Percentiles rank a stretch among this genome's conserved stretches.
phyloP scores from a whole-genome alignment of 2,888 invertebrate genomes.

The Scaptomyza flava region DNA sequence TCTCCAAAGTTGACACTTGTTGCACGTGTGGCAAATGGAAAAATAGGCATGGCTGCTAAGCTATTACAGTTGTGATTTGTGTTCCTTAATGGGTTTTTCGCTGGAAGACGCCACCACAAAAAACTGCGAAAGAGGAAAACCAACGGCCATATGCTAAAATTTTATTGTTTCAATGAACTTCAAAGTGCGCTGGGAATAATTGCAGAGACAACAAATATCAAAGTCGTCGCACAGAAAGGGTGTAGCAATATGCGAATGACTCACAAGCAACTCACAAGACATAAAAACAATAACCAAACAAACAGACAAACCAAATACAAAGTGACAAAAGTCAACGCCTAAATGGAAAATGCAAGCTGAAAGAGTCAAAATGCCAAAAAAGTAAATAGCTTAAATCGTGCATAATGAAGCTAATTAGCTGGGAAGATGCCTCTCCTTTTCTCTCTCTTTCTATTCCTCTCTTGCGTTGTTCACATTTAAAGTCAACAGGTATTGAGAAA shows the following conservation, averaged over 20 bases:
- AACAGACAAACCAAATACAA: conserved; percentile 31
- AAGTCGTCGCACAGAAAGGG: conserved; percentile 42
- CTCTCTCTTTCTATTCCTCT: not conserved
- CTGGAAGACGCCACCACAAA: conserved; percentile 53
- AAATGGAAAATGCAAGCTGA: conserved; percentile 47
- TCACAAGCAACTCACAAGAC: conserved; percentile 33
- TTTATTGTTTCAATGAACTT: conserved; percentile 69
- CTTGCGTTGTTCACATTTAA: conserved; percentile 41
- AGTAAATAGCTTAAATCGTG: conserved; percentile 77
- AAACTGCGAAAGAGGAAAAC: conserved; percentile 4
- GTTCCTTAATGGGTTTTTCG: conserved; percentile 47
- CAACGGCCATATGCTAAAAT: conserved; percentile 17
- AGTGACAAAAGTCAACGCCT: conserved; percentile 43
- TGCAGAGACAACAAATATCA: conserved; percentile 74
- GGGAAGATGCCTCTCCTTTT: conserved; percentile 55
- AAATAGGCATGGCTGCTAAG: not conserved
- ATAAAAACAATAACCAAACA: conserved; percentile 8
- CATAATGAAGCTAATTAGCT: conserved; percentile 77
- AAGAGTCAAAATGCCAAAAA: conserved; percentile 37
- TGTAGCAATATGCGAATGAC: conserved; percentile 41
- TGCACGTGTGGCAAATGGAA: conserved; percentile 55
- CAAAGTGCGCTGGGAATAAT: conserved; percentile 56
- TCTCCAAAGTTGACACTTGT: conserved; percentile 71
- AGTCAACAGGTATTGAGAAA: conserved; percentile 9
- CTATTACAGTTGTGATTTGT: conserved; percentile 42